phyloP scores from a whole-genome alignment of 2,113 vertebrate genomes.

The Lipotes vexillifer region DNA sequence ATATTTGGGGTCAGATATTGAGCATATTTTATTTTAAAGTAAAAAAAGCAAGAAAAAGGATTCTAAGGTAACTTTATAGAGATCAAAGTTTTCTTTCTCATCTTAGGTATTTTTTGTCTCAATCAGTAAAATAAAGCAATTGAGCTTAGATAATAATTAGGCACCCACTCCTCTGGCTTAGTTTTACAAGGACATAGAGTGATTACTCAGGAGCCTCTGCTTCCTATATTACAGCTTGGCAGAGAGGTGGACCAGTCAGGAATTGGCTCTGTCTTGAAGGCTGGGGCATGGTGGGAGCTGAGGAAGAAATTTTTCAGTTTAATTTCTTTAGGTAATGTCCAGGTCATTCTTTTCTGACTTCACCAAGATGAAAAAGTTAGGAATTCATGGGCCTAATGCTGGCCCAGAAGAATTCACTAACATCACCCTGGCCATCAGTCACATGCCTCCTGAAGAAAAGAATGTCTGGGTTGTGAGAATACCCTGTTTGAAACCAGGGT shows the following conservation, averaged over 20 bases:
- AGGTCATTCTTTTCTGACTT: not conserved
- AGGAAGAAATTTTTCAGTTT: not conserved
- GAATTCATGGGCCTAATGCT: not conserved
- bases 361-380: not conserved
- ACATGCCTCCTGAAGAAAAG: not conserved
- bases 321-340: not conserved
- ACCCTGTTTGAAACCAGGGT: not conserved
- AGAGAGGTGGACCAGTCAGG: not conserved
- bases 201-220: not conserved
- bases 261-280: not conserved
- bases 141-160: not conserved
- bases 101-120: not conserved
- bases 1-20: not conserved
- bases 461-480: not conserved
- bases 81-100: not conserved
- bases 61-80: not conserved
- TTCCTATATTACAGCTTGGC: not conserved
- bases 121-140: not conserved
- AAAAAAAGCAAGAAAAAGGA: not conserved
- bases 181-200: not conserved
- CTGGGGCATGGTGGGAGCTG: not conserved
- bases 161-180: not conserved
- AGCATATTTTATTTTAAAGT: not conserved
- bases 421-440: not conserved
- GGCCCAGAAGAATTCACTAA: not conserved